Base-by-base conservation (phyloP, 2,113 vertebrate species). In the Oophaga pumilio region DNA sequence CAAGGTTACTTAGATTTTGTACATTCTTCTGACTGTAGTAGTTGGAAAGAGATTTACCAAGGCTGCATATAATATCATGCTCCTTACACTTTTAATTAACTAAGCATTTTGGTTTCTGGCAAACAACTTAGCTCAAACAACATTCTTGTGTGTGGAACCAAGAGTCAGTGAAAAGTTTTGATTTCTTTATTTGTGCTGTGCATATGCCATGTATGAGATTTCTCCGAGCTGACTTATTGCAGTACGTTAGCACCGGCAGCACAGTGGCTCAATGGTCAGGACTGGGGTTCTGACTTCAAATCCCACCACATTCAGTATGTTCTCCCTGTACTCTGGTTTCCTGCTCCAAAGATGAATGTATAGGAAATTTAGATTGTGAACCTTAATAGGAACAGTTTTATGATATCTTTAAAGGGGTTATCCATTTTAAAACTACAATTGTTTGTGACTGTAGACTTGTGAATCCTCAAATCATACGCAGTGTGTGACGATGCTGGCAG, bases 1-100 rank as follows among this genome's bases (percentile, higher is more conserved):
- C 6, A 43, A 62, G 57, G 57, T 62, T 62, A 62, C 59, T 64
- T 49, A 81, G 26, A 59, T 64, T 64, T 64, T 64, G 64, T 49
- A 62, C 59, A 62, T 81, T 81, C 64, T 81, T 18, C 13, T 49
- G 57, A 62, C 59, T 62, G 13, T 18, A 49, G 18, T 49, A 81
- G 49, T 43, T 81, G 26, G 26, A 28, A 81, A 64, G 59, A 43
- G 18, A 81, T 64, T 64, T 81, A 64, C 1, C 11, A 64, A 64
- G 28, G 18, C 79, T 81, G 59, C 59, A 60, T 22, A 81, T 77
- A 77, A 77, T 81, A 81, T 81, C 57, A 81, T 81, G 79, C 26
- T 81, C 20, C 79, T 64, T 81, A 64, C 33, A 81, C 28, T 64
- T 80, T 60, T 80, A 80, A 80, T 80, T 80, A 80, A 60, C 59